Conservation (phyloP, 2,113 vertebrate species). For the Cercocebus atys region DNA sequence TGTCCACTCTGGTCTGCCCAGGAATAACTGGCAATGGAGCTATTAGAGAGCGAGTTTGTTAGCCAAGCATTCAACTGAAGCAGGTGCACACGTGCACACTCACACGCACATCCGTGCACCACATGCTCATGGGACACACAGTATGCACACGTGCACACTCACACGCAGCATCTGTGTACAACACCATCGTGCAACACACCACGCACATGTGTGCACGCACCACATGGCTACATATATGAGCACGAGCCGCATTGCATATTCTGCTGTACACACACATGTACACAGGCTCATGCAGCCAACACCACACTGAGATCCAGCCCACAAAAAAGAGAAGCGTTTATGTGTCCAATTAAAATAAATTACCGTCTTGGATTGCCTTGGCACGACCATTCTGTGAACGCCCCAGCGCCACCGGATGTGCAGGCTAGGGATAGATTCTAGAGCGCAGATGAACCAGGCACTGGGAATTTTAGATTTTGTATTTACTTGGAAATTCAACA, state of each 20-base stretch:
- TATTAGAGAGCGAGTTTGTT: neutral
- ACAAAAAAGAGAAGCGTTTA: neutral
- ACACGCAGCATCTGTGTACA: no score
- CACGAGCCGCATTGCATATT: no score
- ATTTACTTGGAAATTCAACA: slow-evolving; percentile 55
- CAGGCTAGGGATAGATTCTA: slow-evolving; percentile 20
- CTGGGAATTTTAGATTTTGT: slow-evolving; percentile 60
- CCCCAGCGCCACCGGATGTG: accelerated
- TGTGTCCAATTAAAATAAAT: slow-evolving; percentile 42
- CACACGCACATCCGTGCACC: no score
- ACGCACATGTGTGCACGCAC: neutral
- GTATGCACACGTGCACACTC: no score
- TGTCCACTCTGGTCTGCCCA: neutral
- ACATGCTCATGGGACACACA: no score
- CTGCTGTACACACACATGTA: no score
- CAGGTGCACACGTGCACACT: no score
- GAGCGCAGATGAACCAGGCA: neutral
- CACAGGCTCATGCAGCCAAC: neutral
- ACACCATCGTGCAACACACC: no score
- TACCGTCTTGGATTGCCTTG: no score
- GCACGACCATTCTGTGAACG: neutral
- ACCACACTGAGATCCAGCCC: neutral
- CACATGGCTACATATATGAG: accelerated
- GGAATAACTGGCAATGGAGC: accelerated
- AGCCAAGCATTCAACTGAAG: no score